Percentiles rank a stretch among this genome's conserved stretches.
These are phyloP conservation scores for Pterostichus madidus DNA, from an alignment of 2,888 invertebrate species.

Conservation along the genomic window DNA sequence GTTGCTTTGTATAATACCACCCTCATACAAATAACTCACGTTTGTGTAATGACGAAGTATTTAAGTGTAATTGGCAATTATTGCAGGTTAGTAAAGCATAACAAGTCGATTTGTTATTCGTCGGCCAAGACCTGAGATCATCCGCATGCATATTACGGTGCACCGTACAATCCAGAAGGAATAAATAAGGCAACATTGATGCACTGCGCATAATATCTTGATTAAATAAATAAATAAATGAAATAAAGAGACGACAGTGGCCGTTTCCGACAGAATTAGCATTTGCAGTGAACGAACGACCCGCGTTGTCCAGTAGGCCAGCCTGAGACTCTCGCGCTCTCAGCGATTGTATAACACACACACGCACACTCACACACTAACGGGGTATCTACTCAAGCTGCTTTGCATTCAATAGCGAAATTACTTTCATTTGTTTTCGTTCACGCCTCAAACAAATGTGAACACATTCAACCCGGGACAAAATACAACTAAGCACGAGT, in stretches of 20 bases:
- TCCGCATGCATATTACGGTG: background rate
- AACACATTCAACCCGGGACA: constrained; percentile 61
- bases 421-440: constrained; percentile 65
- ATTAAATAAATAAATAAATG: constrained; percentile 61
- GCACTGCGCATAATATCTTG: constrained; percentile 50
- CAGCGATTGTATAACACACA: constrained; percentile 28
- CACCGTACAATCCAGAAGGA: background rate
- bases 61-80: constrained; percentile 10
- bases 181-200: constrained; percentile 28
- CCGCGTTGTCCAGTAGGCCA: background rate
- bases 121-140: background rate
- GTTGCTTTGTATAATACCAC: too few relatives aligned
- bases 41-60: background rate
- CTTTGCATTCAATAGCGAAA: constrained; percentile 65
- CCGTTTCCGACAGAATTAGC: constrained; percentile 56
- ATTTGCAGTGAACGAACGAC: constrained; percentile 58
- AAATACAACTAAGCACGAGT: constrained; percentile 51
- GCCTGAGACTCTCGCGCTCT: background rate
- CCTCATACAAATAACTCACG: background rate
- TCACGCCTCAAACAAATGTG: constrained; percentile 63
- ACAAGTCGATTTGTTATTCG: constrained; percentile 15
- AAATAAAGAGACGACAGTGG: constrained; percentile 54
- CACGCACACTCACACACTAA: constrained; percentile 32
- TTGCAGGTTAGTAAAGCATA: background rate
- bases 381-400: constrained; percentile 30